These are phyloP conservation scores for Picus viridis DNA, from an alignment of 2,797 vertebrate species.

Conservation along the genomic window DNA sequence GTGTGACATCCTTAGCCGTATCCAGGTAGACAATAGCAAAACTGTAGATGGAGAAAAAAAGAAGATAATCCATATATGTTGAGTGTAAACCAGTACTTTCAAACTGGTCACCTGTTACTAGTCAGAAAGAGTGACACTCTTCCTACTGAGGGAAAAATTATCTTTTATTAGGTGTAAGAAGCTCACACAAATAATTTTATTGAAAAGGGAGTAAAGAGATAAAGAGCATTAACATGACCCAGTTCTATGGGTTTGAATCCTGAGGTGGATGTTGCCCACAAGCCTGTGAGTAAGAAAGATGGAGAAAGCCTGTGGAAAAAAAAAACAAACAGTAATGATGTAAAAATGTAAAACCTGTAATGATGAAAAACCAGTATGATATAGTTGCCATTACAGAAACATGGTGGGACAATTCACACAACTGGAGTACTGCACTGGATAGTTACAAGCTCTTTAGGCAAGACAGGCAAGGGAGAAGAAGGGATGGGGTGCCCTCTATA, in stretches of 20 bases:
- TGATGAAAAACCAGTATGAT: too few species aligned
- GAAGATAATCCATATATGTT: accelerated
- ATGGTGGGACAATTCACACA: too few species aligned
- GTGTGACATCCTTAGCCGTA: not conserved
- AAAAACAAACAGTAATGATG: not conserved
- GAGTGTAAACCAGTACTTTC: not conserved
- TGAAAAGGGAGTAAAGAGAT: not conserved
- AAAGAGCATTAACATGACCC: not conserved
- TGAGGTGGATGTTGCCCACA: not conserved
- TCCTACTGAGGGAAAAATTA: not conserved
- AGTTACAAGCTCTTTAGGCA: too few species aligned
- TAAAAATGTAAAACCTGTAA: too few species aligned
- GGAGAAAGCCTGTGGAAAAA: not conserved
- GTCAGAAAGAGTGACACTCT: not conserved
- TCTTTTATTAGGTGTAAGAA: not conserved
- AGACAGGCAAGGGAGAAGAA: too few species aligned
- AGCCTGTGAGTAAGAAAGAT: not conserved
- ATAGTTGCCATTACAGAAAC: too few species aligned
- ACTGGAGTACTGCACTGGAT: too few species aligned
- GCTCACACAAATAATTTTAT: not conserved
- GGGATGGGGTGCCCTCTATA: too few species aligned
- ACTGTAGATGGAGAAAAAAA: accelerated
- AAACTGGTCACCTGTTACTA: not conserved
- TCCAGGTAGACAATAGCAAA: not conserved
- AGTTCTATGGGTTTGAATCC: not conserved